Conservation (phyloP, 2,888 invertebrate species). For the Cremastinae sp. region DNA sequence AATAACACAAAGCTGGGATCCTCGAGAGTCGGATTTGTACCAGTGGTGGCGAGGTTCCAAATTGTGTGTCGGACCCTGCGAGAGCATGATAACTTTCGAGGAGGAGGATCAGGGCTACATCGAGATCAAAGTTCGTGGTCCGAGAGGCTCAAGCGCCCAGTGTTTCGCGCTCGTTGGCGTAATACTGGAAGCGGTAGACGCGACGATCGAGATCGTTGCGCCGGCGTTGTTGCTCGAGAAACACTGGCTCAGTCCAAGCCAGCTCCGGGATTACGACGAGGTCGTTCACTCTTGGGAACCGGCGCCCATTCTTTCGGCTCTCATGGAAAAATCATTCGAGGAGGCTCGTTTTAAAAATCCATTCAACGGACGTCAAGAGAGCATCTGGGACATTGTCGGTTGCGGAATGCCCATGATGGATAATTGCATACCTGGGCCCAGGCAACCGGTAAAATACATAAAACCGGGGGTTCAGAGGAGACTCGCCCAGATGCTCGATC, state of each 20-base stretch:
- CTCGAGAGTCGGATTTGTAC: constrained; percentile 85
- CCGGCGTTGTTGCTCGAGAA: constrained; percentile 86
- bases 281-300: constrained; percentile 79
- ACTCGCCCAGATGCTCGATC: constrained; percentile 86
- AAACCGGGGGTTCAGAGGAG: constrained; percentile 83
- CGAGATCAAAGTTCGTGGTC: constrained; percentile 86
- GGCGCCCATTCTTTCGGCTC: constrained; percentile 71
- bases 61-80: constrained; percentile 85
- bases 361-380: constrained; percentile 76
- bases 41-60: constrained; percentile 89
- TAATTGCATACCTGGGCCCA: constrained; percentile 76
- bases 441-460: constrained; percentile 82
- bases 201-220: constrained; percentile 84
- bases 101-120: constrained; percentile 82
- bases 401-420: constrained; percentile 75
- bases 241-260: constrained; percentile 85
- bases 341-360: constrained; percentile 77
- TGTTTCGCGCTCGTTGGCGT: constrained; percentile 88
- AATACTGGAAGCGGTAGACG: constrained; percentile 84
- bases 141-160: constrained; percentile 82
- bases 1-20: constrained; percentile 81
- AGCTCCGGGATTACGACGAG: constrained; percentile 81
- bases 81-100: constrained; percentile 86
- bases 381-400: constrained; percentile 77
- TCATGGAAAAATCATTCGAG: constrained; percentile 75